Percentiles rank a stretch among this genome's conserved stretches.
phyloP scores from a whole-genome alignment of 30 jellyfish, hydroid and myxozoan species.

The Aurelia sp. region DNA sequence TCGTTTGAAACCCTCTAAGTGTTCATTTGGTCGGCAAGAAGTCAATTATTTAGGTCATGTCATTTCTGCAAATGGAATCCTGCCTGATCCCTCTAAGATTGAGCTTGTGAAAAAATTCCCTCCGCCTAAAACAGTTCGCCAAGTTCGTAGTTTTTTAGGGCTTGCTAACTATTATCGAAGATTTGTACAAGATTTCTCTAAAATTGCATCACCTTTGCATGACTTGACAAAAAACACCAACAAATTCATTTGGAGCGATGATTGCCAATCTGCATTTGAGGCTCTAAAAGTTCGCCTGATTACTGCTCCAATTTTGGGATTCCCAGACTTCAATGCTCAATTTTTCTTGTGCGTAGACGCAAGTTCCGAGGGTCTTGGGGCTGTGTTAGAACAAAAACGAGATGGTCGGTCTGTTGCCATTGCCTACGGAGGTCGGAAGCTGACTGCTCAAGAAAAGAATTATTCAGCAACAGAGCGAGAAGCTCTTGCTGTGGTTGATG shows the following conservation, averaged over 20 bases:
- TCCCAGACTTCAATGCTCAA: neutral
- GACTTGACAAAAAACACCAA: neutral
- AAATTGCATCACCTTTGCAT: constrained; percentile 11
- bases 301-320: constrained; percentile 1
- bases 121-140: neutral
- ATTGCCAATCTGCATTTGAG: constrained; percentile 6
- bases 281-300: neutral
- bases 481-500: too few relatives aligned
- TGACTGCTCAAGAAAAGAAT: neutral
- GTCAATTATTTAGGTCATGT: constrained; percentile 5
- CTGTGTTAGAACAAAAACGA: neutral
- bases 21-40: neutral
- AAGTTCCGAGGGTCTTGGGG: neutral
- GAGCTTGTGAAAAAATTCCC: neutral
- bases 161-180: constrained; percentile 17
- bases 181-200: constrained; percentile 2
- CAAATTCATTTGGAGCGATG: neutral
- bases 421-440: constrained; percentile 16
- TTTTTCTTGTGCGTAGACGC: constrained; percentile 1
- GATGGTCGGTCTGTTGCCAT: neutral
- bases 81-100: neutral
- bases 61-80: neutral
- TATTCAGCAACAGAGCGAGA: too few relatives aligned
- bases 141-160: constrained; percentile 9
- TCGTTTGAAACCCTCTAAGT: neutral